Base-by-base conservation (phyloP, 2,888 invertebrate species). In the Ferdinandea cuprea region DNA sequence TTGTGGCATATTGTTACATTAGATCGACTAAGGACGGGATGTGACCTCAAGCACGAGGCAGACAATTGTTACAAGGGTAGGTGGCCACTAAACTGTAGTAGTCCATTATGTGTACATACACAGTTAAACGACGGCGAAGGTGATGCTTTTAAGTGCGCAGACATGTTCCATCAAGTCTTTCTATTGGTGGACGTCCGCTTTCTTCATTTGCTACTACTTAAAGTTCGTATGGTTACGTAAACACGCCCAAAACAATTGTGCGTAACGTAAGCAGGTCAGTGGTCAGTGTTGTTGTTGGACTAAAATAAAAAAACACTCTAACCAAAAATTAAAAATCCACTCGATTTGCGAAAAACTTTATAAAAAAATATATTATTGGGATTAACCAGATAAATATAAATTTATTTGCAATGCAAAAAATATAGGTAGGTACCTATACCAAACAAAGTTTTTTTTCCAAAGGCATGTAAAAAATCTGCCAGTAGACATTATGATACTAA, bases 181-280 rank as follows among this genome's bases (percentile, higher is more conserved):
- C 32, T 58, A 76, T 76, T 76, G 74, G 74, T 52, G 59, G 66
- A 76, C 21, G 30, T 32, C 59, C 37, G 59, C 32, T 32, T 76
- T 59, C 25, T 52, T 66, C 66, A 6, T 66, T 13, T 17, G 25
- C 8, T 56, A 30, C 48, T 30, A 59, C 42, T 58, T 52, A 19
- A 76, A 21, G 42, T 17, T 59, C 35, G 15, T 32, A 28, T 58
- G 48, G 56, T 40, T 48, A 11, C 46, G 54, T 54, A 56, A 73
- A 65, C 74, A 76, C 74, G 66, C 74, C 74, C 66, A 58, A 59
- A 58, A 25, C 50, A 71, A 59, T 58, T 58, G 58, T 30, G 42
- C 56, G 72, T 52, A 63, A 37, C 15, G 13, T 48, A 37, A 56
- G 46, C n/a, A 46, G 25, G 15, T 13, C 17, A 28, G 25, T 19